Percentiles rank a stretch among this genome's conserved stretches.
Evolutionary conservation across 2,113 vertebrate species (phyloP).

Genomic region (Neodontobutis hainanensis): DNA sequence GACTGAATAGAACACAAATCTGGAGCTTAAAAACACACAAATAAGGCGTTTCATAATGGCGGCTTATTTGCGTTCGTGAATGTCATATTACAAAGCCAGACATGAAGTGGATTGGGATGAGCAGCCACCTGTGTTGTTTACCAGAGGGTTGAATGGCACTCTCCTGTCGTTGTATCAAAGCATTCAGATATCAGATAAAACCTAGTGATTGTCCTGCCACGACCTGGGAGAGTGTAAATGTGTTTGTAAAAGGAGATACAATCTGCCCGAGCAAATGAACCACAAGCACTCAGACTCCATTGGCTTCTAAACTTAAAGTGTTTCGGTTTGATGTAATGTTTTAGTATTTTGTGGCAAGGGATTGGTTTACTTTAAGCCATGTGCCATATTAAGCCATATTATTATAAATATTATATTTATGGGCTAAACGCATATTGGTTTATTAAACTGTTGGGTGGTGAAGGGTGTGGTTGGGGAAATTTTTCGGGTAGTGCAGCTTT

Average conservation of each 20-base stretch:
- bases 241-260: constrained; percentile 1
- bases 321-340: too few relatives aligned
- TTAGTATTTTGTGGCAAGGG: too few relatives aligned
- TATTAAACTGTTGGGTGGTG: too few relatives aligned
- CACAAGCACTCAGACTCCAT: neutral
- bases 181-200: neutral
- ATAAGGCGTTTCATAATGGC: neutral
- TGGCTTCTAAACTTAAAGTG: neutral
- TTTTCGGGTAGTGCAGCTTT: too few relatives aligned
- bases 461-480: too few relatives aligned
- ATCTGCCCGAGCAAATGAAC: constrained; percentile 4
- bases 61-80: too few relatives aligned
- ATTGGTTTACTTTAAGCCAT: too few relatives aligned
- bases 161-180: neutral
- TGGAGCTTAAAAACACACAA: neutral
- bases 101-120: too few relatives aligned
- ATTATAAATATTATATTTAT: too few relatives aligned
- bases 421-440: too few relatives aligned
- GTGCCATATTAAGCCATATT: too few relatives aligned
- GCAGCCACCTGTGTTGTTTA: neutral
- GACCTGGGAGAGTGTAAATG: constrained; percentile 8
- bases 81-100: too few relatives aligned
- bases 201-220: constrained; percentile 5
- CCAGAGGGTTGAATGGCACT: neutral
- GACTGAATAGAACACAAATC: neutral